phyloP scores from a whole-genome alignment of 2,888 invertebrate species.

The Ochropleura leucogaster region DNA sequence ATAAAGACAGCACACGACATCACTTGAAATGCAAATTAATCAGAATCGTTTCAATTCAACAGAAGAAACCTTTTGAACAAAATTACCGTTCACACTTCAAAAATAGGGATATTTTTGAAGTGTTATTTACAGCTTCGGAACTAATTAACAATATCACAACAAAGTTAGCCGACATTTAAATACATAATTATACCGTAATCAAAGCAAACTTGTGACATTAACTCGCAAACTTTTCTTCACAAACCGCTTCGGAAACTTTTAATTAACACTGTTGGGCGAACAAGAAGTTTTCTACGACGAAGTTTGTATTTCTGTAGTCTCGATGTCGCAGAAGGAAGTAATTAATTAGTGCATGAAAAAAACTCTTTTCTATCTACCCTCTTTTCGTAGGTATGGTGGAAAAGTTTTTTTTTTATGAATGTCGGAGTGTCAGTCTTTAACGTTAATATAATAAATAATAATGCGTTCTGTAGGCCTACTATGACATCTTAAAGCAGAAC shows the following conservation, averaged over 20 bases:
- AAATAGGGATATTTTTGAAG: too few relatives aligned
- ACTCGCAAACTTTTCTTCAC: constrained; percentile 11
- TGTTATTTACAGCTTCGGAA: not conserved
- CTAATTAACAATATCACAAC: constrained; percentile 35
- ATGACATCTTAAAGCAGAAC: too few relatives aligned
- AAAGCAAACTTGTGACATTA: constrained; percentile 29
- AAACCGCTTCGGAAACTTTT: constrained; percentile 18
- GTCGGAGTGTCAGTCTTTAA: too few relatives aligned
- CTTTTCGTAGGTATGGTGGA: too few relatives aligned
- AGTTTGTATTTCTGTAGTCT: constrained; percentile 18
- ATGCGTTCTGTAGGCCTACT: too few relatives aligned
- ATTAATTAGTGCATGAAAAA: not conserved
- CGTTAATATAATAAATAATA: too few relatives aligned
- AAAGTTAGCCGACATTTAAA: constrained; percentile 37
- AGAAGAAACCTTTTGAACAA: not conserved
- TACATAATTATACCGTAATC: constrained; percentile 53
- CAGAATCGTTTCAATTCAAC: not conserved
- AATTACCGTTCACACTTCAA: not conserved
- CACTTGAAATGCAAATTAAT: not conserved
- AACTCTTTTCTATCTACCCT: too few relatives aligned
- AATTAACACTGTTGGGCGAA: constrained; percentile 33
- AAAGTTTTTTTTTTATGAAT: too few relatives aligned
- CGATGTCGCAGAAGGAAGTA: not conserved
- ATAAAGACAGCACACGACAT: not conserved
- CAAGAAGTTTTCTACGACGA: constrained; percentile 23